Conservation (phyloP, 2,888 invertebrate genomes). For the Scrobipalpa atriplicella region DNA sequence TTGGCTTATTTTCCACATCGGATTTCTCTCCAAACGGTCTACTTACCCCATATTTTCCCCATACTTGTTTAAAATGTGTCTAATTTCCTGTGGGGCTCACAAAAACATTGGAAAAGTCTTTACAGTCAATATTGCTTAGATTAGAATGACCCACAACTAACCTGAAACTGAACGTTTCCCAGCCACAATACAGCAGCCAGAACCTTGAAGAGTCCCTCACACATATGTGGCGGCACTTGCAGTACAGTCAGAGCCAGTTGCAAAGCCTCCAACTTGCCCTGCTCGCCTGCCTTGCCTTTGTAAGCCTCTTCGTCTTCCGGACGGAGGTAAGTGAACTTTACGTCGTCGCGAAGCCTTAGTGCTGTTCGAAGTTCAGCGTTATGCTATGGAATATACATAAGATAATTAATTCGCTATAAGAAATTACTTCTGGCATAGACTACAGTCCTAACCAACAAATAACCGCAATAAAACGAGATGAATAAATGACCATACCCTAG, state of each 20-base stretch:
- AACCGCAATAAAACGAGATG: background rate
- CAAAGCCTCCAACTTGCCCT: slow-evolving; percentile 89
- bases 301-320: slow-evolving; percentile 87
- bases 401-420: background rate
- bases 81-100: too few relatives aligned
- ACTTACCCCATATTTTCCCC: too few relatives aligned
- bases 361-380: slow-evolving; percentile 89
- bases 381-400: slow-evolving; percentile 64
- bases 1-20: too few relatives aligned
- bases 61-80: too few relatives aligned
- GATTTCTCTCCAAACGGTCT: too few relatives aligned
- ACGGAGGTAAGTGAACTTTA: slow-evolving; percentile 92
- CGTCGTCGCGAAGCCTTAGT: slow-evolving; percentile 88
- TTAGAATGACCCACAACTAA: slow-evolving; percentile 40
- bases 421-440: background rate
- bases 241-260: slow-evolving; percentile 94
- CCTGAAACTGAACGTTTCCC: slow-evolving; percentile 92
- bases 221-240: slow-evolving; percentile 92
- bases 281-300: slow-evolving; percentile 63
- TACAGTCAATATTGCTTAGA: too few relatives aligned
- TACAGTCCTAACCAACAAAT: too few relatives aligned
- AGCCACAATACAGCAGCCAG: slow-evolving; percentile 95
- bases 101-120: too few relatives aligned
- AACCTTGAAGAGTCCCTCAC: slow-evolving; percentile 94
- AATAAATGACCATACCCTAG: slow-evolving; percentile 78